Base-by-base conservation (phyloP, 2,797 vertebrate species). In the Enteromius treurensis region DNA sequence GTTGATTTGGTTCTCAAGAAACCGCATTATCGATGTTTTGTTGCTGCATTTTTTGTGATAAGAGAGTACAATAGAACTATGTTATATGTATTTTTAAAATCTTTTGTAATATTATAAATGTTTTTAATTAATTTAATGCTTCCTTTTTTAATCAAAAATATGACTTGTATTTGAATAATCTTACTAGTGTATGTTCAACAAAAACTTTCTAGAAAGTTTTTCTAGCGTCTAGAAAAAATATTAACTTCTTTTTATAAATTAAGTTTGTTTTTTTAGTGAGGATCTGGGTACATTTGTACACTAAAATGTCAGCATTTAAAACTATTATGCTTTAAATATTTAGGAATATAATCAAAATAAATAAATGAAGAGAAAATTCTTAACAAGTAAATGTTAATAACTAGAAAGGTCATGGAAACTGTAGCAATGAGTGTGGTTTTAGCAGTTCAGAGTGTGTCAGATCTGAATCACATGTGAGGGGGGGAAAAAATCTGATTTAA, bases 401-500 rank as follows among this genome's bases (percentile, higher is more conserved):
- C 76, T n/a, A 26, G 37, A 78, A 78, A 65, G 58, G 58, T 78
- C 42, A 65, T 60, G 11, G 55, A 65, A 62, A 65, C 23, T 78
- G 40, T 14, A 34, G 15, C 55, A 78, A 34, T 34, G 58, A 78
- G 49, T 64, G 29, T 51, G 26, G 15, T 62, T 74, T 55, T 74
- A 40, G 49, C 76, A 47, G 55, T 37, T 68, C 47, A 42, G 8
- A 10, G 37, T 53, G 23, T 58, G 51, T 80, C 51, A 45, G 68
- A 73, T 74, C 11, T 73, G 68, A 71, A 42, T 23, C 70, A 64
- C 69, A 81, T 49, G 70, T 21, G 45, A 53, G 26, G 32, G 3
- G 5, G 40, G 40, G 11, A 0, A 58, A 70, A 81, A 26, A 29
- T 17, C 13, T 3, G 1, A 75, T 62, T 65, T 80, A 17, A 67